These are phyloP conservation scores for Danionella cerebrum DNA, from an alignment of 2,113 vertebrate genomes.

Conservation along the genomic window DNA sequence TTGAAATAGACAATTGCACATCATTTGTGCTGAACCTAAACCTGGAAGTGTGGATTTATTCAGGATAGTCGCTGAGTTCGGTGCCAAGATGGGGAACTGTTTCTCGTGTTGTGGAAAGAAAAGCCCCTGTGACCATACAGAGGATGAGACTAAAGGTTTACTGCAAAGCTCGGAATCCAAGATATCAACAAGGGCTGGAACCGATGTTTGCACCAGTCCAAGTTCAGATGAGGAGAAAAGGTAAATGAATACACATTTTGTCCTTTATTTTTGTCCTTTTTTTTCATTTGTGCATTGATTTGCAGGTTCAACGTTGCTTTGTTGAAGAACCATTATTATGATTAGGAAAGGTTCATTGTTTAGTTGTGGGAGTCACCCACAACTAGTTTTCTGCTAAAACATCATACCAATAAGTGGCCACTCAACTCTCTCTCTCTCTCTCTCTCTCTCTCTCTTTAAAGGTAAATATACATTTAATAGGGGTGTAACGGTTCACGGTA, in stretches of 20 bases:
- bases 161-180: slow-evolving; percentile 39
- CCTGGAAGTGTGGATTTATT: background rate
- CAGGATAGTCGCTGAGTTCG: background rate
- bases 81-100: slow-evolving; percentile 55
- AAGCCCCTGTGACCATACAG: slow-evolving; percentile 23
- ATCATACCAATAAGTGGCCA: no score
- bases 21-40: background rate
- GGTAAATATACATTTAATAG: no score
- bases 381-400: no score
- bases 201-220: background rate
- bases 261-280: background rate
- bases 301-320: no score
- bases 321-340: no score
- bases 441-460: no score
- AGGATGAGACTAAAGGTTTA: slow-evolving; percentile 56
- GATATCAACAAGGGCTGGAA: slow-evolving; percentile 5
- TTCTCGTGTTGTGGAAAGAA: slow-evolving; percentile 50
- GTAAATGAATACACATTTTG: slow-evolving; percentile 13
- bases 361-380: no score
- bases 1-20: background rate
- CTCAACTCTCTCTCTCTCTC: no score
- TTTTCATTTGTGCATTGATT: no score
- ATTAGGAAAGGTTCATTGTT: no score
- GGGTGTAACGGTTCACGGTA: no score
- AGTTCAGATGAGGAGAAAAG: slow-evolving; percentile 9